Evolutionary conservation across 37 sponge, comb jelly and placozoan species (phyloP), one percentile per base, ranked within the genome.

Genomic region (Oopsacas minuta): DNA sequence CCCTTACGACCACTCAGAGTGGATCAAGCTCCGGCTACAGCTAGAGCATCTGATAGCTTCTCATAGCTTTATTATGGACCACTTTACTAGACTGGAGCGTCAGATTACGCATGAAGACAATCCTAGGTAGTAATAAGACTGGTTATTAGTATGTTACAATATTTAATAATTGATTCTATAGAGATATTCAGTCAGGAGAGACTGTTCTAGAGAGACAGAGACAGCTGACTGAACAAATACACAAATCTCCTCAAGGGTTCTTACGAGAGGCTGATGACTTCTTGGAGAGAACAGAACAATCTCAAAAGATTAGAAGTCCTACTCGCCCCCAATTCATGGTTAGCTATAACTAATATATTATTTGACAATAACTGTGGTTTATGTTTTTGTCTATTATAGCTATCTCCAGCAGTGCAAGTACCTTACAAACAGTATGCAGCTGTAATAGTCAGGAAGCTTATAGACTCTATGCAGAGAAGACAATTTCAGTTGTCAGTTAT

Each of bases 1-100:
- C 37, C 91, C 90, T 0, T 94, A 94, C 86, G 90, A 88, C 82
- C 94, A 94, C 83, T 52, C 86, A 20, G 86, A 91, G 82, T 94
- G 94, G 94, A 88, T 94, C 37, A 87, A 83, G 35, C 89, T 94
- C 81, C 88, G 94, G 83, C 85, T 82, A 82, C 84, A 91, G 52
- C 38, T 91, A 82, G 94, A 93, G 81, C 88, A 88, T 81, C 89
- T 93, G 49, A 89, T 91, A 38, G 82, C 85, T 0, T 86, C 88
- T 3, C 88, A 85, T 85, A 88, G 88, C 38, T 83, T 88, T 0
- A 81, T 91, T n/a, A 89, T 93, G 90, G 89, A 93, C 83, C 90
- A 89, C 83, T 87, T 61, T 36, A 23, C 87, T 17, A 82, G 84
- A 36, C 82, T 93, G 46, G 94, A 93, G 83, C 86, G 88, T 37